A percentile compares a stretch with the other conserved stretches of the same genome.
Conservation (phyloP, 2,113 vertebrate genomes). For the Malurus alboscapulatus region DNA sequence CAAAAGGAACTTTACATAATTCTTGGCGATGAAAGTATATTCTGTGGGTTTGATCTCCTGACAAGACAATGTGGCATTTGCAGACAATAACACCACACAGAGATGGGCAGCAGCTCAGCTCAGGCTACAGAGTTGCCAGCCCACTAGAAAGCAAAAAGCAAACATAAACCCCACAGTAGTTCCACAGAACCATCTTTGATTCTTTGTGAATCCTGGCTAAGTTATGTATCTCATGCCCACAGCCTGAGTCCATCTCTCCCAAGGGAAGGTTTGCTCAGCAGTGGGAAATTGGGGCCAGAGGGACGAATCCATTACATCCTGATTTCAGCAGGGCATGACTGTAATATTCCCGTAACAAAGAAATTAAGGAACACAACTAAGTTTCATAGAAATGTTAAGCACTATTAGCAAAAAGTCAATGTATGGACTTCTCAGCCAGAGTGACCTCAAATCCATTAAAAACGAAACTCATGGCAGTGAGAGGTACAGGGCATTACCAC, state of each 20-base stretch:
- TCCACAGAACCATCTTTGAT: background rate
- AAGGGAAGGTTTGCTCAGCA: background rate
- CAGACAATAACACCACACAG: background rate
- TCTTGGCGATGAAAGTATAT: background rate
- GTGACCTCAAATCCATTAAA: slow-evolving; percentile 19
- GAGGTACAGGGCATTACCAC: background rate
- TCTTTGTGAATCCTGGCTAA: background rate
- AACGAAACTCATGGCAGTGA: background rate
- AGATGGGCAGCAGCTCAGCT: background rate
- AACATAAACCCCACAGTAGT: background rate
- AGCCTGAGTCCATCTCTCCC: background rate
- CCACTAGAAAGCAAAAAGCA: background rate
- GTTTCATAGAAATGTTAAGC: background rate
- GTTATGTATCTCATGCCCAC: background rate
- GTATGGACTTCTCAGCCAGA: background rate
- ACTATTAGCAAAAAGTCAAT: background rate
- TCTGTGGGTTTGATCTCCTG: slow-evolving; percentile 15
- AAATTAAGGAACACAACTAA: background rate
- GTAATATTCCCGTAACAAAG: background rate
- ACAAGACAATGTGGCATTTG: slow-evolving; percentile 24
- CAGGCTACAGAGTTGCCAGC: background rate
- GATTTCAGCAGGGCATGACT: background rate
- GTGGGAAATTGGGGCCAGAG: background rate
- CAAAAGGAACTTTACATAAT: slow-evolving; percentile 13
- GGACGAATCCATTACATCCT: background rate